Conservation (phyloP, 2,797 vertebrate genomes). For the Rhinatrema bivittatum region DNA sequence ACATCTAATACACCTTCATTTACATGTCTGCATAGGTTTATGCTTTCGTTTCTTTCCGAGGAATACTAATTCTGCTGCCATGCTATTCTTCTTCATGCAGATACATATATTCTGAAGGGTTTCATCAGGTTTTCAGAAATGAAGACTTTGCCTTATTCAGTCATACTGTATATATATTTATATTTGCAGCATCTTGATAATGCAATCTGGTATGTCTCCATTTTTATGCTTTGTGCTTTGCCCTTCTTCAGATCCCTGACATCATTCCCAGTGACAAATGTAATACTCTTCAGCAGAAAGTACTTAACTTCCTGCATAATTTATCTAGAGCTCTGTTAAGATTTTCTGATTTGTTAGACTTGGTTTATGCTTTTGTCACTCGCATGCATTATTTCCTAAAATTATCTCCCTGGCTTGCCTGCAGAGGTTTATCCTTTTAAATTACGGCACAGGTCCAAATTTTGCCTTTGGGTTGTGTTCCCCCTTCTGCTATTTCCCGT, state of each 20-base stretch:
- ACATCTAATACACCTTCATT: too few relatives aligned
- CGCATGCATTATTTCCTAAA: neutral
- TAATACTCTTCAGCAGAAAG: neutral
- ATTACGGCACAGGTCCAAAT: too few relatives aligned
- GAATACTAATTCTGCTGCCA: too few relatives aligned
- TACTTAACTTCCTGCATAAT: neutral
- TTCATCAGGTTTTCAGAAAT: neutral
- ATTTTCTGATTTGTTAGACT: neutral
- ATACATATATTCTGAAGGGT: neutral
- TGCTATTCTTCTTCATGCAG: neutral
- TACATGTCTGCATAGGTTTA: too few relatives aligned
- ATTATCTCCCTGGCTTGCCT: neutral
- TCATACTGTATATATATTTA: too few relatives aligned
- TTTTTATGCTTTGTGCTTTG: neutral
- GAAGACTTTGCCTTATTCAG: too few relatives aligned
- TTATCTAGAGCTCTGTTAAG: neutral
- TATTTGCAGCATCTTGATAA: accelerated
- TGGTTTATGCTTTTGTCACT: neutral
- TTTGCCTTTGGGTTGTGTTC: too few relatives aligned
- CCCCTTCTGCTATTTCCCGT: neutral
- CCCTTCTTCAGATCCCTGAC: neutral
- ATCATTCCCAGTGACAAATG: neutral
- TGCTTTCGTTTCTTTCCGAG: too few relatives aligned
- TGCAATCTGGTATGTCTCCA: neutral
- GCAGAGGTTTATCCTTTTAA: neutral